Base-by-base conservation (phyloP, 1,140 invertebrate species). In the Eulimnadia texana region DNA sequence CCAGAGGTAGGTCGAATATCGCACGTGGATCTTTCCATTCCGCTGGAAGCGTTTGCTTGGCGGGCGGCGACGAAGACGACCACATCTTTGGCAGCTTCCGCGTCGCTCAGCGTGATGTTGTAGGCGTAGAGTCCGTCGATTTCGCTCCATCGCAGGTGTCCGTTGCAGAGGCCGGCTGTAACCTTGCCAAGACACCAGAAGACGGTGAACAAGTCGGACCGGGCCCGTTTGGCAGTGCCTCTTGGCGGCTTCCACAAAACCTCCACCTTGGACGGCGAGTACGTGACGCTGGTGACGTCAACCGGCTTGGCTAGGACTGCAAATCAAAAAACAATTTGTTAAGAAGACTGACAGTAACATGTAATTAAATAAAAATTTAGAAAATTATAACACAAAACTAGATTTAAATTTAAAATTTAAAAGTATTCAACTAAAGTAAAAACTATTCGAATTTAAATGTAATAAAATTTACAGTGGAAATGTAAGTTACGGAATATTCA, bases 201-300 rank as follows among this genome's bases (percentile, higher is more conserved):
- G 25, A 88, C 76, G 2, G 86, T 87, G 63, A 85, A 88, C 19
- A 67, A 58, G 3, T 33, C n/a, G n/a, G n/a, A n/a, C 6, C 33
- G 33, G 16, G 33, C 16, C 33, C 33, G 6, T 42, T 42, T 51
- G 9, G 67, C 62, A 50, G 77, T 70, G 0, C 64, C 62, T 27
- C 66, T 63, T 49, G 79, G 78, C 28, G 73, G 72, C 58, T 80
- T 77, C 85, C 85, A 88, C 27, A 82, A 83, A 19, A 87, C 71
- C 68, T 84, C 81, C 70, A 84, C 86, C 3, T 78, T 72, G 25
- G 82, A 80, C 68, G 77, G 75, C 49, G 80, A 77, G 70, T 80
- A 83, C 58, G 79, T 79, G 16, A 84, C 81, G 70, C 85, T 86
- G 2, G 82, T 83, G 62, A 85, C 80, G 1, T 77, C 74, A 57